Evolutionary conservation across 1,140 invertebrate genomes (phyloP), one percentile per base, ranked within the genome.

Genomic region (Octopus bimaculoides): DNA sequence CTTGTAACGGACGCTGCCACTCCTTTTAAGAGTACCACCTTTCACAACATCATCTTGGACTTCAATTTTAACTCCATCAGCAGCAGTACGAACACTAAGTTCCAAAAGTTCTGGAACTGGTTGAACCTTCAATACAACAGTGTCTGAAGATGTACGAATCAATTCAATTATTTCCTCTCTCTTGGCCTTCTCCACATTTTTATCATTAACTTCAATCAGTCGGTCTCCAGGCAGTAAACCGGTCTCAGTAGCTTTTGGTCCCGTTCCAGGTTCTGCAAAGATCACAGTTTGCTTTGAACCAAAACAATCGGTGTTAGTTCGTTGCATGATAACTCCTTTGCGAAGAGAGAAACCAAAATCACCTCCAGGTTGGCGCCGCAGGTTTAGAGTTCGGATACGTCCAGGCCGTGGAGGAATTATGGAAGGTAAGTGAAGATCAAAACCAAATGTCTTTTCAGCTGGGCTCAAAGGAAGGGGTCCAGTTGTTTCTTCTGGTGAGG

Each of bases 331-430:
- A 52, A 85, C 77, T 20, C 88, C 89, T 83, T 96, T 93, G n/a
- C 97, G 92, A 76, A 98, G 91, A 71, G 95, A 97, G 87, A 98
- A 98, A 1, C 97, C 97, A 89, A 98, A 98, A 89, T 98, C 97
- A 82, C 95, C 96, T 26, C 94, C 93, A 79, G 95, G 94, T 86
- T 96, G 95, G 5, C 96, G 90, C 79, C 94, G 93, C 53, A 98
- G 94, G 0, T 93, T 93, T 54, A 98, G 88, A 69, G 94, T 92
- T 80, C 96, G 91, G 5, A 95, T 93, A 79, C 93, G 92, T 0
- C 95, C 95, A 52, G 96, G 87, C 82, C 93, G 92, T 55, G 95
- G 90, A 8, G 94, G 93, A 78, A 93, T 92, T 73, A 98, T 92
- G 14, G 93, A 92, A 0, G 96, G 96, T 76, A 98, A 90, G 8